These are phyloP conservation scores for Trididemnum miniatum DNA, from an alignment of 23 tunicate species.

Conservation along the genomic window DNA sequence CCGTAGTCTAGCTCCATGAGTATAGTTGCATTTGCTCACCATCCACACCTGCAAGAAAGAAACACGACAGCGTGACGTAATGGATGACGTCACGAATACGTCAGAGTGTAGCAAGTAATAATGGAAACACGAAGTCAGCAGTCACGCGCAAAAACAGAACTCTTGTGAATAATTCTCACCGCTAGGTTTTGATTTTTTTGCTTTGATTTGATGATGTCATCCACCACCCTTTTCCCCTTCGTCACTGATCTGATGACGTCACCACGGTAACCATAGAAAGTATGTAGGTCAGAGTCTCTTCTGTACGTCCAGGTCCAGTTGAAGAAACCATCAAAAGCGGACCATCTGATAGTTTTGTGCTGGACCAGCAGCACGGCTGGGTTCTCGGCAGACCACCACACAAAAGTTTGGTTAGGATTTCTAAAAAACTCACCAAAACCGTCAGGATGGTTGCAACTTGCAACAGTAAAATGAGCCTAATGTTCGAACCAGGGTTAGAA, in stretches of 20 bases:
- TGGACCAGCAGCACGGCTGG: constrained; percentile 12
- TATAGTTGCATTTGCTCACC: neutral
- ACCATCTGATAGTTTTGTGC: neutral
- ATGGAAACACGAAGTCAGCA: neutral
- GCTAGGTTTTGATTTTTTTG: constrained; percentile 5
- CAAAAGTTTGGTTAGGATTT: constrained; percentile 29
- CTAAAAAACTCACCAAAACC: too few relatives aligned
- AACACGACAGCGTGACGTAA: neutral
- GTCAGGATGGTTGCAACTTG: too few relatives aligned
- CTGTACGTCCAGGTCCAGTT: constrained; percentile 49
- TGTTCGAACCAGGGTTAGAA: too few relatives aligned
- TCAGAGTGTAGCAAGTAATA: neutral
- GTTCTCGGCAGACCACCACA: constrained; percentile 45
- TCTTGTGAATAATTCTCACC: neutral
- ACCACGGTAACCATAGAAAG: constrained; percentile 31
- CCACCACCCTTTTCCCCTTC: constrained; percentile 28
- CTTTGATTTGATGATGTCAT: constrained; percentile 22
- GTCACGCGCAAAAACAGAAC: neutral
- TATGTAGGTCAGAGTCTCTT: constrained; percentile 25
- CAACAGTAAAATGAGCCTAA: too few relatives aligned
- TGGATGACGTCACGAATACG: neutral
- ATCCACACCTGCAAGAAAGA: constrained; percentile 10
- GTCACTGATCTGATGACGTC: neutral
- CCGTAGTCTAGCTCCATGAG: constrained; percentile 15
- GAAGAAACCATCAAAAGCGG: constrained; percentile 18